Evolutionary conservation across 2,888 invertebrate genomes (phyloP), one percentile per base, ranked within the genome.

Genomic region (Acrobasis consociella): DNA sequence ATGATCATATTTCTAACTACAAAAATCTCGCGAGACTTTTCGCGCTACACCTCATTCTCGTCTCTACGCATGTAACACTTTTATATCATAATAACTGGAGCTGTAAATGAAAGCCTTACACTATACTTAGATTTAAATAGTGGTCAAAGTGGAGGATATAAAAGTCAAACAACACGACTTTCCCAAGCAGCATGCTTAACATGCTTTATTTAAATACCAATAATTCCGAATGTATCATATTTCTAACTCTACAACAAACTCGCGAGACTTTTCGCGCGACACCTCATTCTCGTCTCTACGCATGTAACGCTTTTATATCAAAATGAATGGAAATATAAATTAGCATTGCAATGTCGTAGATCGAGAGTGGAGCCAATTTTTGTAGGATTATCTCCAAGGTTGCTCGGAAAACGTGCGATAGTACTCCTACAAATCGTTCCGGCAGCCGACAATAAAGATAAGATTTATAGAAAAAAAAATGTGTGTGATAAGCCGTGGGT

Each of bases 271-370:
- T 5, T 65, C 71, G 73, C 74, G 73, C 76, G 80, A 76, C 77
- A 74, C 70, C 70, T 69, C 62, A 68, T 66, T 71, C 69, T 69
- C 73, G 69, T 76, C 65, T 68, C 52, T 56, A 65, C 67, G 65
- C 67, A 56, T 69, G 60, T 65, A 67, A 71, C 74, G 76, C 76
- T 76, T 77, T 74, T 76, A 56, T 65, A 80, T 81, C 78, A 82
- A 83, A 86, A 79, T 84, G 83, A 85, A 85, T 86, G 82, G 83
- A 77, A 75, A 74, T 77, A 76, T 80, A 80, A 79, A 81, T 81
- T 79, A 75, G 74, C 64, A 71, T 74, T 73, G 79, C 81, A 82
- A 81, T 81, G 81, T 74, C 56, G 70, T 73, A 72, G 75, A 78
- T 81, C 79, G 75, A 72, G 77, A 73, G 72, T 67, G 74, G 76